Conservation (phyloP, 1,140 invertebrate species). For the Meteorus sp. region DNA sequence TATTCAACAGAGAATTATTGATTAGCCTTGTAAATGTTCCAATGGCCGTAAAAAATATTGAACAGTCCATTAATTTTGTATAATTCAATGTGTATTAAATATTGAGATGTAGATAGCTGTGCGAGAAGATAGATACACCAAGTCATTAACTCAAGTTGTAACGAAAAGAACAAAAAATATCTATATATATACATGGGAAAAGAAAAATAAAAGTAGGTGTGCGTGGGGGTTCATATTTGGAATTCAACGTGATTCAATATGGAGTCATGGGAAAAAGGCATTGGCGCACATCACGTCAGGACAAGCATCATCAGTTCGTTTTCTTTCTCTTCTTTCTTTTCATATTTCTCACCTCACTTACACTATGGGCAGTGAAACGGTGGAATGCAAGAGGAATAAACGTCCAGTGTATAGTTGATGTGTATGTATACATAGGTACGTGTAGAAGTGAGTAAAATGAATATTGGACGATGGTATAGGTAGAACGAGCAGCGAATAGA, state of each 20-base stretch:
- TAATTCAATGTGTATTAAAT: constrained; percentile 13
- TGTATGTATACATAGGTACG: too few relatives aligned
- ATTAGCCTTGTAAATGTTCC: neutral
- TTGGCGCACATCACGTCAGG: constrained; percentile 42
- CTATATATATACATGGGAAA: constrained; percentile 10
- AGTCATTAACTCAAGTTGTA: constrained; percentile 25
- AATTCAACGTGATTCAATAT: constrained; percentile 27
- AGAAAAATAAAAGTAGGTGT: constrained; percentile 1
- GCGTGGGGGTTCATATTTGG: constrained; percentile 38
- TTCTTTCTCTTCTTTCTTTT: neutral
- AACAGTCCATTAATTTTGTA: constrained; percentile 27
- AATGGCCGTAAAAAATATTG: neutral
- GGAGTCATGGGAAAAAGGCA: constrained; percentile 35
- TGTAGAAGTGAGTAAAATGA: too few relatives aligned
- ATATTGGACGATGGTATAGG: too few relatives aligned
- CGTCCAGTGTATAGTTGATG: too few relatives aligned
- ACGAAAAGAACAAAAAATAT: too few relatives aligned
- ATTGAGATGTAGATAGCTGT: neutral
- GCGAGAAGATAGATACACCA: neutral
- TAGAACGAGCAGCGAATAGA: too few relatives aligned
- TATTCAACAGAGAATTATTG: neutral
- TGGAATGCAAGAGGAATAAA: too few relatives aligned
- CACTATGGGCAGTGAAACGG: too few relatives aligned
- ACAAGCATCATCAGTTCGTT: constrained; percentile 32
- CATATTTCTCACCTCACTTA: too few relatives aligned